Percentiles rank a stretch among this genome's conserved stretches.
Conservation (phyloP, 2,888 invertebrate species). For the Drosophila rellima region DNA sequence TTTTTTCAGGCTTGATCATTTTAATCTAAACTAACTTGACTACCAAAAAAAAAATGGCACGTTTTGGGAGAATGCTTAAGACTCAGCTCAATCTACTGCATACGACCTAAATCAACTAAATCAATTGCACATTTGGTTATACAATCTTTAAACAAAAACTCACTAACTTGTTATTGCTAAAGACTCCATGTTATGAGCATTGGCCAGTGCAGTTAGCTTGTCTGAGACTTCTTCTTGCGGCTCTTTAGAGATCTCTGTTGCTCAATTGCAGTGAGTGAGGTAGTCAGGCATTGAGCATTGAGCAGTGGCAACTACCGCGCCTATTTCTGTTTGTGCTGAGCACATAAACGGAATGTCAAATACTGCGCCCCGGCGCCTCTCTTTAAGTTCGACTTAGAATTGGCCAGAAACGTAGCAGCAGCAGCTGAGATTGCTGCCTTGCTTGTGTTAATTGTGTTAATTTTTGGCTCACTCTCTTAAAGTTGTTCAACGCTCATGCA, state of each 20-base stretch:
- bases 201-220: constrained; percentile 36
- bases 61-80: constrained; percentile 15
- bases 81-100: constrained; percentile 1
- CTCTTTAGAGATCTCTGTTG: constrained; percentile 22
- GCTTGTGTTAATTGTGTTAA: constrained; percentile 69
- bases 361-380: constrained; percentile 2
- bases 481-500: constrained; percentile 28
- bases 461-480: constrained; percentile 65
- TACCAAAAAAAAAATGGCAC: not conserved
- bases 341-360: constrained; percentile 49
- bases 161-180: constrained; percentile 64
- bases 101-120: constrained; percentile 53
- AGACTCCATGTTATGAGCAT: constrained; percentile 40
- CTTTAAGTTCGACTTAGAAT: constrained; percentile 50
- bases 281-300: no score
- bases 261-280: constrained; percentile 24
- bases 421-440: constrained; percentile 37
- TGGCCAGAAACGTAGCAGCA: constrained; percentile 32
- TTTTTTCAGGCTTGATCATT: not conserved
- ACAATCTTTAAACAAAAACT: constrained; percentile 56
- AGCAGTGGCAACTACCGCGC: constrained; percentile 51
- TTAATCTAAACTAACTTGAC: not conserved
- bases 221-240: constrained; percentile 64
- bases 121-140: constrained; percentile 64
- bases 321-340: constrained; percentile 62